Evolutionary conservation across 1,140 invertebrate species (phyloP), one percentile per base, ranked within the genome.

Genomic region (Diachasmimorpha longicaudata): DNA sequence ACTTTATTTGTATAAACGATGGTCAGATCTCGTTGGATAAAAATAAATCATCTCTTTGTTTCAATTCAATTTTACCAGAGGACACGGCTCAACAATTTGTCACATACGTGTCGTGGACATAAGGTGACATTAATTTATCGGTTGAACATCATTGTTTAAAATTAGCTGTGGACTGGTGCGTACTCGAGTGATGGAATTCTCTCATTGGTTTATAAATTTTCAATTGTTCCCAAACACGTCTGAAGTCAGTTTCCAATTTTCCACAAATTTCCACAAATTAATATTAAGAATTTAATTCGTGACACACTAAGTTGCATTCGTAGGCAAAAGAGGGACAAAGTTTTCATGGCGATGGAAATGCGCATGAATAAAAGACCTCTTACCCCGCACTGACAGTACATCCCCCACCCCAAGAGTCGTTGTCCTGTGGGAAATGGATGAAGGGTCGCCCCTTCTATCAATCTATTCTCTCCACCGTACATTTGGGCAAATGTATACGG

Each of bases 1-100:
- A 68, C 25, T 31, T 31, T 31, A 6, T 66, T 25, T 25, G 23
- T 4, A 14, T 10, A 13, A 68, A 63, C 23, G 2, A 11, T 9
- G 31, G 48, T 16, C 21, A 14, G n/a, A 19, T 19, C n/a, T 66
- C 31, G 63, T 36, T 36, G 66, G 36, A 36, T 68, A 68, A 68
- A 68, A 68, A 68, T 68, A 68, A 68, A 39, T 16, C 8, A n/a
- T 68, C n/a, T 14, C 66, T 68, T 68, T 68, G 66, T 68, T 16
- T 37, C 36, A 14, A 63, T 13, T 9, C 19, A 25, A 55, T 14
- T n/a, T n/a, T 31, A 23, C 19, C 13, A 6, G 19, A 31, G 11
- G 21, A 63, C 19, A 58, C 23, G 11, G 13, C 31, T 63, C 14
- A 63, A 23, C 23, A 25, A 63, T 63, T 63, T 63, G 23, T 25